Conservation (phyloP, 2,888 invertebrate species). For the Rhamphomyia laevipes region DNA sequence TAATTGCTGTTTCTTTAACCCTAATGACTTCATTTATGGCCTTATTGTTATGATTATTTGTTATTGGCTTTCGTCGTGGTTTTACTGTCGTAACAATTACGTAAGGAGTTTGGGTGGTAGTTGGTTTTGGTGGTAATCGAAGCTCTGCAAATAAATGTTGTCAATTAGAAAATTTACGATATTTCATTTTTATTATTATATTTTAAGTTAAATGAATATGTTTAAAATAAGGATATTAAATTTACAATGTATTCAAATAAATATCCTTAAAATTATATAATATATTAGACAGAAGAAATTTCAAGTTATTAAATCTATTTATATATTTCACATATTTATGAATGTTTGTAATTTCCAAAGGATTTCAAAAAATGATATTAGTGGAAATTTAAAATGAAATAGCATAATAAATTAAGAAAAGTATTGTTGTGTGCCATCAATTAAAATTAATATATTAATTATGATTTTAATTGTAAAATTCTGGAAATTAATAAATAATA, state of each 20-base stretch:
- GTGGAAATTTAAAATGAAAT: too few relatives aligned
- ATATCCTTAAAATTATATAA: not conserved
- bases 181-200: not conserved
- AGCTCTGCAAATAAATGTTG: constrained; percentile 34
- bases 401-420: too few relatives aligned
- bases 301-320: not conserved
- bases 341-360: too few relatives aligned
- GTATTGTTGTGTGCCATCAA: too few relatives aligned
- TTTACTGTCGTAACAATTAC: constrained; percentile 30
- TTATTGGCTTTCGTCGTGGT: constrained; percentile 30
- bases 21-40: constrained; percentile 36
- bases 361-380: too few relatives aligned
- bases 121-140: constrained; percentile 35
- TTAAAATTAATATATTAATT: too few relatives aligned
- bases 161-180: constrained; percentile 18
- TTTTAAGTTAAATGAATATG: not conserved
- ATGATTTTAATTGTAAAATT: too few relatives aligned
- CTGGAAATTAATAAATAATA: too few relatives aligned
- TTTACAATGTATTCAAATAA: not conserved
- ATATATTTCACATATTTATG: too few relatives aligned
- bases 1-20: constrained; percentile 33
- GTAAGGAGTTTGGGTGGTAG: constrained; percentile 32
- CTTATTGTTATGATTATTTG: constrained; percentile 27
- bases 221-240: too few relatives aligned
- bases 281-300: not conserved